These are phyloP conservation scores for Bruchidius siliquastri DNA, from an alignment of 2,888 invertebrate species.

Conservation along the genomic window DNA sequence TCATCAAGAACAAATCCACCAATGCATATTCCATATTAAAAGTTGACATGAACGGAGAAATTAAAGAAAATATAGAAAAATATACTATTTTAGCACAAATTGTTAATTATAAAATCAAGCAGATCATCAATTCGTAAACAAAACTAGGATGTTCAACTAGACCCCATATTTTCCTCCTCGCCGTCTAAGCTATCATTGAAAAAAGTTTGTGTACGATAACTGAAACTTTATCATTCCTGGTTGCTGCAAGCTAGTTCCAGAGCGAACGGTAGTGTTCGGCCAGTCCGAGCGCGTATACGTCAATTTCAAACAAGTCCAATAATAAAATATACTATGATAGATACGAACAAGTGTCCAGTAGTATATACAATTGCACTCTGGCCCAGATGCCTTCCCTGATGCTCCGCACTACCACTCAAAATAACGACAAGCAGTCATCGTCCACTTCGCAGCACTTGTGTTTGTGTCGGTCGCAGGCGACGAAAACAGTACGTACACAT, in stretches of 20 bases:
- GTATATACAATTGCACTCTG: conserved; percentile 49
- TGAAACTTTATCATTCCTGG: neutral
- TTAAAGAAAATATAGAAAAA: no score
- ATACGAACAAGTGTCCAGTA: conserved; percentile 58
- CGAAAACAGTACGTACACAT: neutral
- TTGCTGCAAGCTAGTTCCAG: neutral
- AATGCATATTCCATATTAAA: no score
- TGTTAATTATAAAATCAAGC: no score
- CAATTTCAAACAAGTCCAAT: conserved; percentile 41
- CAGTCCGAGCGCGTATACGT: neutral
- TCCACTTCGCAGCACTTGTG: conserved; percentile 2
- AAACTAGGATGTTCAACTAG: no score
- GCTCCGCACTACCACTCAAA: conserved; percentile 40
- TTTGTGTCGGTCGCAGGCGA: conserved; percentile 4
- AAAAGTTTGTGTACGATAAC: neutral
- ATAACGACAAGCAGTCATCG: conserved; percentile 40
- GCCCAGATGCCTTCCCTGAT: conserved; percentile 40
- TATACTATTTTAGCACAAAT: no score
- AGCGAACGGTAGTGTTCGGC: neutral
- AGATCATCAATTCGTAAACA: no score
- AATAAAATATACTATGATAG: conserved; percentile 50
- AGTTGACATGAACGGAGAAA: no score
- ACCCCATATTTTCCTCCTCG: no score
- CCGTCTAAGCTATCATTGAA: no score
- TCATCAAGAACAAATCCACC: no score